Percentiles rank a stretch among this genome's conserved stretches.
phyloP scores from a whole-genome alignment of 2,113 vertebrate species.

The Ramphastos sulfuratus region DNA sequence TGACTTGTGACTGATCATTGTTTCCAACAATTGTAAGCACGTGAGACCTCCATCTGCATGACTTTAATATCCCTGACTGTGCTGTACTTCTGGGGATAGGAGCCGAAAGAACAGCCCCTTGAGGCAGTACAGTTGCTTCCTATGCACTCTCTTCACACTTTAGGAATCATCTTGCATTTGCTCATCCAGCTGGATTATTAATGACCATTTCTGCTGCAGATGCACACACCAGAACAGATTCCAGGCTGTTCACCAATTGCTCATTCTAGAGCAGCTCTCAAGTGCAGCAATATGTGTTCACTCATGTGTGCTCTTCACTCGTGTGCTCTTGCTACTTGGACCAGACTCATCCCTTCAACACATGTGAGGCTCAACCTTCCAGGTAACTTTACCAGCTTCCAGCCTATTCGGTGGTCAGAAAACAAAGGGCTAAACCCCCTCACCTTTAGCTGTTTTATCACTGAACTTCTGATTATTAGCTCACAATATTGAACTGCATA shows the following conservation, averaged over 20 bases:
- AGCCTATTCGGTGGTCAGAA: neutral
- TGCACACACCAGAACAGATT: neutral
- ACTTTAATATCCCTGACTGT: neutral
- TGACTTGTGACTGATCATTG: neutral
- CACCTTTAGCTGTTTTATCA: neutral
- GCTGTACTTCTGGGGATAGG: neutral
- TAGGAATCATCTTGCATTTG: neutral
- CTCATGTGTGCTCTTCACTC: rapidly evolving
- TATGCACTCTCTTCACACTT: neutral
- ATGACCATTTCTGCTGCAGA: neutral
- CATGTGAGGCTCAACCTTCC: neutral
- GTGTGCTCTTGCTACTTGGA: neutral
- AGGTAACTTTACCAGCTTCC: neutral
- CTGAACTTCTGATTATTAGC: neutral
- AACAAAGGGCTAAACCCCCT: neutral
- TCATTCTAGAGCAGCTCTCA: neutral
- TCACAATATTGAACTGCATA: neutral
- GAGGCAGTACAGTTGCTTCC: neutral
- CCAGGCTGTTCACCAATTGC: neutral
- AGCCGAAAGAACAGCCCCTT: neutral
- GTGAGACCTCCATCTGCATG: neutral
- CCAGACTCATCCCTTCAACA: neutral
- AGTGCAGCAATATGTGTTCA: neutral
- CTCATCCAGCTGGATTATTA: neutral
- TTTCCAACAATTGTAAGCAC: neutral